phyloP scores from a whole-genome alignment of 2,797 vertebrate species.

The Halcyon chelicuti region DNA sequence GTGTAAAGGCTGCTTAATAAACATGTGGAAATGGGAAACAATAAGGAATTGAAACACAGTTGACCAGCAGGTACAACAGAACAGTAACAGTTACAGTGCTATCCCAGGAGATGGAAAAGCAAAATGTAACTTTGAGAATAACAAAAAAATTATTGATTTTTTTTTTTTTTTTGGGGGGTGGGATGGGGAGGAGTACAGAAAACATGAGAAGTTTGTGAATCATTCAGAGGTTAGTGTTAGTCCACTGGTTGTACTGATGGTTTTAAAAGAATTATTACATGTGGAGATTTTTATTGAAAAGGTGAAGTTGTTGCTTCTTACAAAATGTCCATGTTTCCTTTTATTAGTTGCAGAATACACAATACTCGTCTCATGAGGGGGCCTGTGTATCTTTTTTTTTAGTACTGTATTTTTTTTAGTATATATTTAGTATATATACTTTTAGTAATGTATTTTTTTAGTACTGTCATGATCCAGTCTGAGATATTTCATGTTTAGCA shows the following conservation, averaged over 20 bases:
- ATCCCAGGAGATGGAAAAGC: background rate
- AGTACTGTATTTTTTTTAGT: no score
- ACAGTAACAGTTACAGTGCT: background rate
- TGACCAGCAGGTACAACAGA: background rate
- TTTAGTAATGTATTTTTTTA: background rate
- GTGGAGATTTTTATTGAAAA: background rate
- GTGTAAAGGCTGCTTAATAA: background rate
- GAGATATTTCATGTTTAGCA: conserved; percentile 49
- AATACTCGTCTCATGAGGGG: conserved; percentile 9
- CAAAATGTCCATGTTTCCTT: background rate
- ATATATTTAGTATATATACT: no score
- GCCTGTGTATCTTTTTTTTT: background rate
- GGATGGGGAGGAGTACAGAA: background rate
- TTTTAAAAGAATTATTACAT: background rate
- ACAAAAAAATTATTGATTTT: background rate
- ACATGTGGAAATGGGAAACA: background rate
- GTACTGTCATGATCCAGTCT: conserved; percentile 26
- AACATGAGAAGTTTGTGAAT: background rate
- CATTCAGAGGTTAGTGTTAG: background rate
- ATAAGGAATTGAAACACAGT: background rate
- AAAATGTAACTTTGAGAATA: background rate
- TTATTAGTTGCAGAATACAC: background rate
- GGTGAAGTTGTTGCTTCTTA: background rate
- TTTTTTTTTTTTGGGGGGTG: no score
- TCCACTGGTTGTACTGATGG: background rate